phyloP scores from a whole-genome alignment of 2,888 invertebrate species.

The Mythimna impura region DNA sequence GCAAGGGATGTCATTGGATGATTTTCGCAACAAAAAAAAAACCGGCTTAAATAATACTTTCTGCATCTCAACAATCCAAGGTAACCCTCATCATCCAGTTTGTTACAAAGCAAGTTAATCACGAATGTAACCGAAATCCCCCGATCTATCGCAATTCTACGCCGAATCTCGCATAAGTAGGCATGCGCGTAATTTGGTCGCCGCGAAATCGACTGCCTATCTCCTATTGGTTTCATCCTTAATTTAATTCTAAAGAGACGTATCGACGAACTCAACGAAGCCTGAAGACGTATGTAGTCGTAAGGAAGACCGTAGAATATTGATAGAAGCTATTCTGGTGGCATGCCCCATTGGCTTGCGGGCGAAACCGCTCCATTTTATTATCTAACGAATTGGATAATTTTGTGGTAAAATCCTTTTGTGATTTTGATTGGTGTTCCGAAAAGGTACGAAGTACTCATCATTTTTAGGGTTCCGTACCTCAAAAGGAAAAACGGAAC shows the following conservation, averaged over 20 bases:
- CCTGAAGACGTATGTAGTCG: constrained; percentile 84
- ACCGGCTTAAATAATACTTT: neutral
- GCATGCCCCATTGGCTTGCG: constrained; percentile 79
- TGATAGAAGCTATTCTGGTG: constrained; percentile 81
- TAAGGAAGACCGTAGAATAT: constrained; percentile 77
- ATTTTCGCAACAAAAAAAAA: too few species aligned
- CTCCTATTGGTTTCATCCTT: constrained; percentile 84
- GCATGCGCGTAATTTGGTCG: constrained; percentile 74
- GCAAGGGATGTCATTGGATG: too few species aligned
- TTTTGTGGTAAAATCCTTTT: constrained; percentile 60
- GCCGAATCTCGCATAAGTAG: constrained; percentile 60
- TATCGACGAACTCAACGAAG: constrained; percentile 80
- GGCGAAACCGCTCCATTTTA: constrained; percentile 73
- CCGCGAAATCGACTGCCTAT: constrained; percentile 76
- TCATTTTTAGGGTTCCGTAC: too few species aligned
- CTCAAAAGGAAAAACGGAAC: too few species aligned
- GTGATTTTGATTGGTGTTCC: constrained; percentile 56
- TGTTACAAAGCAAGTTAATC: constrained; percentile 60
- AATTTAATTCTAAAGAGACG: constrained; percentile 87
- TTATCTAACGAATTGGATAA: constrained; percentile 68
- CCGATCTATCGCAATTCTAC: constrained; percentile 56
- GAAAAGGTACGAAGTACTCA: constrained; percentile 4
- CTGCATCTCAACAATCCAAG: constrained; percentile 14
- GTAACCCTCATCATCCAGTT: constrained; percentile 41
- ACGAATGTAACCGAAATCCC: constrained; percentile 59